Percentiles rank a stretch among this genome's conserved stretches.
Conservation (phyloP, 1,140 invertebrate species). For the Amyelois transitella region DNA sequence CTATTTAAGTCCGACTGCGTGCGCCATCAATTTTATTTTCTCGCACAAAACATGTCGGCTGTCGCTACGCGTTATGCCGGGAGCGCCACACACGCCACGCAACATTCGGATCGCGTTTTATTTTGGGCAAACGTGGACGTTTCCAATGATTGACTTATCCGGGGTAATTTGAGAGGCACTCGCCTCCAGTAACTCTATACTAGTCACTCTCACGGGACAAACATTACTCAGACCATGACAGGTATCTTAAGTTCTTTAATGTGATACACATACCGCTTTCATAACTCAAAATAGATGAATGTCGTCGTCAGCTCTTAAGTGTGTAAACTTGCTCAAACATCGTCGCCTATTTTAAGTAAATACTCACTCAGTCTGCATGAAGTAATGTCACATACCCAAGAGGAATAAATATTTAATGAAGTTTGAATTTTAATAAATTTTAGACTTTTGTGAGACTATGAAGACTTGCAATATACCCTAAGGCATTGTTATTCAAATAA, state of each 20-base stretch:
- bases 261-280: slow-evolving; percentile 28
- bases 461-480: too few species aligned
- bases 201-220: slow-evolving; percentile 26
- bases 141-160: slow-evolving; percentile 74
- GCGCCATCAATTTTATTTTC: slow-evolving; percentile 74
- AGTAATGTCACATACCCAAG: too few species aligned
- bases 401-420: background rate
- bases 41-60: slow-evolving; percentile 72
- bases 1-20: slow-evolving; percentile 68
- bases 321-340: background rate
- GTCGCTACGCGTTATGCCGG: slow-evolving; percentile 68
- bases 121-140: slow-evolving; percentile 64
- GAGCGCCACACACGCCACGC: slow-evolving; percentile 57
- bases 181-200: slow-evolving; percentile 45
- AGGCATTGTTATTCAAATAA: background rate
- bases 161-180: slow-evolving; percentile 72
- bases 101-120: slow-evolving; percentile 66
- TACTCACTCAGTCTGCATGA: background rate
- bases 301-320: slow-evolving; percentile 4
- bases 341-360: background rate
- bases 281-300: slow-evolving; percentile 15
- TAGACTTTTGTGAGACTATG: too few species aligned
- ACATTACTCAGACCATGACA: slow-evolving; percentile 41
- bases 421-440: background rate
- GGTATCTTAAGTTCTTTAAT: slow-evolving; percentile 44